Evolutionary conservation across 2,888 invertebrate genomes (phyloP), one percentile per base, ranked within the genome.

Genomic region (Polymixis flavicincta): DNA sequence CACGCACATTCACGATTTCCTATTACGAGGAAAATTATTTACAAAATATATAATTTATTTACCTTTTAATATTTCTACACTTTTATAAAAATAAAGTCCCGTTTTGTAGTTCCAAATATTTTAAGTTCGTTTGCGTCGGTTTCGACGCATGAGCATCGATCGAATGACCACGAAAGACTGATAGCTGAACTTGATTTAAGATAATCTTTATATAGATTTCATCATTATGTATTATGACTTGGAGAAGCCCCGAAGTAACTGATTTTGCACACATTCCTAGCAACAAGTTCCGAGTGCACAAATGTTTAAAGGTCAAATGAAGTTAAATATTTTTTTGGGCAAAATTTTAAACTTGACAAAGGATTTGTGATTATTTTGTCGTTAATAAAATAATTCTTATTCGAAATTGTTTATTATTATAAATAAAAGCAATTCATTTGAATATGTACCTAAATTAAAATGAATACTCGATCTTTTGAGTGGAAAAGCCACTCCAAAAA

Each of bases 91-190:
- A n/a, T 19, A 11, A 2, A 54, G 57, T 4, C 25, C n/a, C 8
- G 22, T 52, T 55, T 42, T 32, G 11, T 32, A n/a, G 3, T 52
- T 52, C 11, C 3, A 52, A 50, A 32, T 65, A n/a, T 32, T 22
- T 28, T 50, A n/a, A 6, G 19, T 8, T 52, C 48, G 28, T 60
- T 52, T 64, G 13, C 61, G 32, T 59, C 22, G n/a, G 25, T 57
- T 52, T 63, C 63, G 71, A 83, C 85, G 63, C 83, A 85, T 50
- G 82, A 70, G 74, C 74, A 85, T 74, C 85, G 85, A 77, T 42
- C 63, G 85, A 85, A 74, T 69, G 69, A 50, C 50, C 82, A 69
- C 85, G 85, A 69, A 63, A 69, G 28, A 83, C 83, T 83, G 73
- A 32, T 69, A 72, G 50, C 54, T 75, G 22, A 63, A 79, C 75